Conservation (phyloP, 2,888 invertebrate species). For the Mactromeris polynyma region DNA sequence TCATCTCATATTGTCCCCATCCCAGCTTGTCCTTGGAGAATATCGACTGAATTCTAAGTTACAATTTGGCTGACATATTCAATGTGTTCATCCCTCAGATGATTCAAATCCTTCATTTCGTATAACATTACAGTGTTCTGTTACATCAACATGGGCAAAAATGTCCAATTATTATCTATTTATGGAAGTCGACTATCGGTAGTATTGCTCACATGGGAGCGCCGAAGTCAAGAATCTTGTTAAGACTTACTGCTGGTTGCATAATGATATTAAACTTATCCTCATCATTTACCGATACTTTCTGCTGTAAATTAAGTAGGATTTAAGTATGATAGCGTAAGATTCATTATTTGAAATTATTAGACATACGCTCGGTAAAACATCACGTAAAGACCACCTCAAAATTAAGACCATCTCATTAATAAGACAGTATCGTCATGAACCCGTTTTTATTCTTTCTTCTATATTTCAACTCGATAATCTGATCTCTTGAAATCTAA, state of each 20-base stretch:
- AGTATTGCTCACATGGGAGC: background rate
- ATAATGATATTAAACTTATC: background rate
- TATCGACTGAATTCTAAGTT: too few species aligned
- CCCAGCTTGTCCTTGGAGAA: too few species aligned
- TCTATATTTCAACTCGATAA: too few species aligned
- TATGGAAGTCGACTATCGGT: background rate
- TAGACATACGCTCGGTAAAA: too few species aligned
- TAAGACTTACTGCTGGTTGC: background rate
- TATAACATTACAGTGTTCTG: background rate
- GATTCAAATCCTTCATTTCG: background rate
- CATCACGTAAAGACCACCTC: too few species aligned
- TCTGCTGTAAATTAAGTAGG: background rate
- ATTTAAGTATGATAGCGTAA: background rate
- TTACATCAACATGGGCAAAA: background rate
- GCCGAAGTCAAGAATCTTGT: background rate
- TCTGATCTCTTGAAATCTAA: too few species aligned
- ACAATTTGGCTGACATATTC: too few species aligned
- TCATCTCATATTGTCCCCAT: too few species aligned
- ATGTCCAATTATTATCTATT: background rate
- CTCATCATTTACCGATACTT: background rate
- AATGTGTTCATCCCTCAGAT: background rate
- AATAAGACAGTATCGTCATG: too few species aligned
- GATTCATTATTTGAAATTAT: too few species aligned
- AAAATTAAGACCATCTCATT: too few species aligned
- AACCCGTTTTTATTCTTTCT: too few species aligned